Percentiles rank a stretch among this genome's conserved stretches.
Conservation (phyloP, 2,113 vertebrate species). For the Leiothrix lutea region DNA sequence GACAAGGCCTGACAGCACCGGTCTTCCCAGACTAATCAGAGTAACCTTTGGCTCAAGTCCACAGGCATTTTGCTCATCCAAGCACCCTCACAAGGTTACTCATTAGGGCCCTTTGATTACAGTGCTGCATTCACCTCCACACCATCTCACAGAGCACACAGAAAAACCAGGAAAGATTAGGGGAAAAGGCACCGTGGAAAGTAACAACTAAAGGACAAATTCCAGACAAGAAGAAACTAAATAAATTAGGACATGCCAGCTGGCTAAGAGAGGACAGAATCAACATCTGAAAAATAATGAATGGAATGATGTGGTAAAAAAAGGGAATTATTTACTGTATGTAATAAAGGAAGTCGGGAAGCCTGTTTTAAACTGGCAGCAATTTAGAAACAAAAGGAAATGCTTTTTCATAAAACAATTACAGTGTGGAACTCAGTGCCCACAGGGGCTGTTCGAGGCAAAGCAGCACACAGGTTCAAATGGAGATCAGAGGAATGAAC, state of each 20-base stretch:
- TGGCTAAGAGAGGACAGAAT: not conserved
- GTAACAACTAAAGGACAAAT: not conserved
- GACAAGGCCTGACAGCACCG: not conserved
- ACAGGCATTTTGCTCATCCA: not conserved
- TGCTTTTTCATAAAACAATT: not conserved
- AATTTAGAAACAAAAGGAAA: not conserved
- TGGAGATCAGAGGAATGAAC: not conserved
- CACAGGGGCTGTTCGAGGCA: not conserved
- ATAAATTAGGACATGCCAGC: not conserved
- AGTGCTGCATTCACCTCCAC: not conserved
- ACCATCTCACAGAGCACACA: not conserved
- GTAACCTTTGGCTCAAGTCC: constrained; percentile 1
- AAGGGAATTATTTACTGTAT: not conserved
- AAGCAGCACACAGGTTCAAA: not conserved
- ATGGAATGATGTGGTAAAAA: not conserved
- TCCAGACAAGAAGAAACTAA: not conserved
- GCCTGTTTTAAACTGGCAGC: not conserved
- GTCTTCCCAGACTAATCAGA: not conserved
- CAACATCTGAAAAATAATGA: not conserved
- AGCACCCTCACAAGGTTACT: not conserved
- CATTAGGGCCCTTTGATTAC: not conserved
- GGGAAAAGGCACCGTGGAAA: not conserved
- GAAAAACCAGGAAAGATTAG: not conserved
- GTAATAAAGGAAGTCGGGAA: not conserved
- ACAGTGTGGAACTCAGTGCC: not conserved